Evolutionary conservation across 2,888 invertebrate species (phyloP), one percentile per base, ranked within the genome.

Genomic region (Beris chalybata): DNA sequence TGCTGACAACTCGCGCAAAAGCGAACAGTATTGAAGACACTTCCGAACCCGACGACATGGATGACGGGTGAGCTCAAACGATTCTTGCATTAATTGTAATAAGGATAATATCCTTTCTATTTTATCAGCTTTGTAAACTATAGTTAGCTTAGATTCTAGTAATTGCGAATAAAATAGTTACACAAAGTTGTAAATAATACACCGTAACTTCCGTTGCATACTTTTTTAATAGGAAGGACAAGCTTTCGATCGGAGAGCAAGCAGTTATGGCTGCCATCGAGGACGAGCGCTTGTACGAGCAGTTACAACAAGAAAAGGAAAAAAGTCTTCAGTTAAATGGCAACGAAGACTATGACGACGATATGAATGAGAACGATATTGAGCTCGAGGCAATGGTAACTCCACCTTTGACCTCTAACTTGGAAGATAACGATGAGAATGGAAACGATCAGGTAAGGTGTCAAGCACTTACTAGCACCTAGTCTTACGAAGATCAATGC

Each of bases 21-120:
- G 70, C 67, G 4, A 71, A 70, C 45, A 79, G 78, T 65, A 73
- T 74, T 71, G 79, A 79, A 69, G 77, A 78, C 67, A 77, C 74
- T 43, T 79, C 78, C 58, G 80, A 80, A 57, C 72, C 78, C 29
- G 79, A 79, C 13, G 66, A 57, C n/a, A 57, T 59, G 43, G 54
- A 66, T 9, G 53, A 67, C 52, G 64, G 53, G 59, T 64, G 52
- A 4, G 55, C 32, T 2, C 43, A 30, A 22, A 22, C n/a, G 11
- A n/a, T 48, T 48, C 1, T 48, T 3, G 13, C 48, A 9, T 11
- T 48, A n/a, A 38, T 38, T 38, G 38, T 7, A 38, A 38, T 38
- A 38, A 38, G 13, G 15, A 48, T 48, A 38, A 7, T 38, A 1
- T 38, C 7, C 38, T 38, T 38, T 38, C 38, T 2, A 3, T 38